Percentiles rank a stretch among this genome's conserved stretches.
phyloP scores from a whole-genome alignment of 2,888 invertebrate genomes.

The Pristionchus maxplancki region DNA sequence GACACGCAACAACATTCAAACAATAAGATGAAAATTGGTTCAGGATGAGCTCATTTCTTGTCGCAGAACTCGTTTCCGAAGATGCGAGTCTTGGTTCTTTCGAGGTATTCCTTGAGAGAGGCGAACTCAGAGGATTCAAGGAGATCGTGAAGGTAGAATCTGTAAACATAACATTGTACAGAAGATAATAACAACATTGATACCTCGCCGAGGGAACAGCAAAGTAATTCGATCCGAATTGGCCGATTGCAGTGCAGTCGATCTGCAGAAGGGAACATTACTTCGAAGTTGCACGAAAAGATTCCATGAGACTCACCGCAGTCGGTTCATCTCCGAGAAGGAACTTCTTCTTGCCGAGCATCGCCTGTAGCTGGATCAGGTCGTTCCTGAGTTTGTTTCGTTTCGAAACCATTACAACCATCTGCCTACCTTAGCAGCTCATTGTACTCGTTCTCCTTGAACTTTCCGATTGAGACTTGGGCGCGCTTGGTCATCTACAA shows the following conservation, averaged over 20 bases:
- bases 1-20: too few relatives aligned
- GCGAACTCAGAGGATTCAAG: slow-evolving; percentile 1
- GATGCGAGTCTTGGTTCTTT: background rate
- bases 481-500: background rate
- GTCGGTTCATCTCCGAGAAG: slow-evolving; percentile 17
- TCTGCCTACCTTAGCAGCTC: background rate
- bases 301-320: background rate
- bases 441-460: background rate
- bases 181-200: background rate
- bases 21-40: background rate
- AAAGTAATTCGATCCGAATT: background rate
- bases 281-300: too few relatives aligned
- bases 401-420: too few relatives aligned
- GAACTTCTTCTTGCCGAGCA: slow-evolving; percentile 31
- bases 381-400: too few relatives aligned
- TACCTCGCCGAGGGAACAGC: background rate
- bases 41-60: background rate
- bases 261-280: background rate
- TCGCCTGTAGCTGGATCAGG: slow-evolving; percentile 6
- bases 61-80: slow-evolving; percentile 19
- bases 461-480: background rate
- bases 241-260: background rate
- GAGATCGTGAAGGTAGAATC: background rate
- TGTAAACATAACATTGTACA: background rate
- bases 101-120: background rate